Conservation (phyloP, 1,140 invertebrate species). For the Teleogryllus occipitalis region DNA sequence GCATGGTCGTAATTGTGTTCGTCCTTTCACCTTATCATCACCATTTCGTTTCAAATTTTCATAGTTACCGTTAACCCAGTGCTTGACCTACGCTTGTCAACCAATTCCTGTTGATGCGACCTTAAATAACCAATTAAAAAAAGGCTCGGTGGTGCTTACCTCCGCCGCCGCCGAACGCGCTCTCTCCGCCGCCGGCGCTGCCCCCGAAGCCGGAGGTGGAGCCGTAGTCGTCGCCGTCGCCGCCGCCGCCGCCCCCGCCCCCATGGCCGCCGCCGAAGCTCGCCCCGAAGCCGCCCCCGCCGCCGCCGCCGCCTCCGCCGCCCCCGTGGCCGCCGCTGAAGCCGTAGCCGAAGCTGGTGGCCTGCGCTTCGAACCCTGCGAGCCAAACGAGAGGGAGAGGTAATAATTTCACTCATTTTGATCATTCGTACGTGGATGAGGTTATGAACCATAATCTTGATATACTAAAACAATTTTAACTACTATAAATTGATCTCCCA, state of each 20-base stretch:
- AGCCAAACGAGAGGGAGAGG: not conserved
- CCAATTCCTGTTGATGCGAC: no score
- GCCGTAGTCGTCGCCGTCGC: constrained; percentile 20
- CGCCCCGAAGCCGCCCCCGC: not conserved
- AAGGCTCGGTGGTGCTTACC: not conserved
- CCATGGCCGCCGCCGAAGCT: constrained; percentile 14
- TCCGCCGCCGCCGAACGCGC: not conserved
- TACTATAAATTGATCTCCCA: no score
- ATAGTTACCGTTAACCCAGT: no score
- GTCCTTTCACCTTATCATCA: no score
- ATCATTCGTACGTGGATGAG: no score
- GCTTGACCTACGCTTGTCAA: no score
- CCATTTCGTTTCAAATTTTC: no score
- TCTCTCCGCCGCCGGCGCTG: constrained; percentile 14
- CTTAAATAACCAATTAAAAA: not conserved
- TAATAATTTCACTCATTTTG: not conserved
- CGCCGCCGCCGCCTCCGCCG: constrained; percentile 9
- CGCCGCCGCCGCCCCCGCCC: constrained; percentile 15
- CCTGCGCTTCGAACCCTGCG: not conserved
- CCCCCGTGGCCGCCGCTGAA: constrained; percentile 11
- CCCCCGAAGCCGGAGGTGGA: constrained; percentile 24
- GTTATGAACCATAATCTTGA: no score
- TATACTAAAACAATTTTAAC: no score
- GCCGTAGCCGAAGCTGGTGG: not conserved
- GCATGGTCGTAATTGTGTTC: no score